These are phyloP conservation scores for Camarhynchus parvulus DNA, from an alignment of 2,113 vertebrate genomes.

Conservation along the genomic window DNA sequence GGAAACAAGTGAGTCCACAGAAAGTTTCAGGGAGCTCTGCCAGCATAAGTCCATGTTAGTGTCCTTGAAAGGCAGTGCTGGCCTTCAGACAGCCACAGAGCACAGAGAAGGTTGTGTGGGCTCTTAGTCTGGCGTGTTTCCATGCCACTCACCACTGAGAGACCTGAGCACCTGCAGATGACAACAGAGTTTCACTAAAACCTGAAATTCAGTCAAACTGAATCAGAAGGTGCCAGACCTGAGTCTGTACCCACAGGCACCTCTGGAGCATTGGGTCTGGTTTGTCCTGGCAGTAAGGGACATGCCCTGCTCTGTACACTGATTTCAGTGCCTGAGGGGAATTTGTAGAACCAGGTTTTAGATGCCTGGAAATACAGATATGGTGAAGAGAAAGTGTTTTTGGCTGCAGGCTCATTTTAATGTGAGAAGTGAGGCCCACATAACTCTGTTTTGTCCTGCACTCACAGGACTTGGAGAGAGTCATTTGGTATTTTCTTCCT, in stretches of 20 bases:
- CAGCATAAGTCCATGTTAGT: not conserved
- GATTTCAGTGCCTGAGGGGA: not conserved
- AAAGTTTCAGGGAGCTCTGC: not conserved
- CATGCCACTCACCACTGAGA: not conserved
- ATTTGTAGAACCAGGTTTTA: not conserved
- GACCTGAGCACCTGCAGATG: not conserved
- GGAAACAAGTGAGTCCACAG: conserved; percentile 86
- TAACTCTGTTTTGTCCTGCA: not conserved
- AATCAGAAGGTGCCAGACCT: not conserved
- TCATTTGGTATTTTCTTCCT: not conserved
- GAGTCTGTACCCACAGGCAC: not conserved
- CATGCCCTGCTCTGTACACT: not conserved
- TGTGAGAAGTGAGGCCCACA: not conserved
- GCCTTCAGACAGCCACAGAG: not conserved
- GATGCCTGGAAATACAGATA: not conserved
- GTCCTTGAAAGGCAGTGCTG: fast-evolving
- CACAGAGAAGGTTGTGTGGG: not conserved
- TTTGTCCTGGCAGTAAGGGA: not conserved
- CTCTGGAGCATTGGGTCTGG: not conserved
- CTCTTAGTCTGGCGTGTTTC: not conserved
- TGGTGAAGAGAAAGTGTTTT: not conserved
- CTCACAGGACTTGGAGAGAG: not conserved
- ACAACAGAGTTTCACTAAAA: not conserved
- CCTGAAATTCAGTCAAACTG: not conserved
- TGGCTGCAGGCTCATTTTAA: not conserved